A percentile compares a stretch with the other conserved stretches of the same genome.
phyloP scores from a whole-genome alignment of 2,797 vertebrate species.

The Siniperca obscura region DNA sequence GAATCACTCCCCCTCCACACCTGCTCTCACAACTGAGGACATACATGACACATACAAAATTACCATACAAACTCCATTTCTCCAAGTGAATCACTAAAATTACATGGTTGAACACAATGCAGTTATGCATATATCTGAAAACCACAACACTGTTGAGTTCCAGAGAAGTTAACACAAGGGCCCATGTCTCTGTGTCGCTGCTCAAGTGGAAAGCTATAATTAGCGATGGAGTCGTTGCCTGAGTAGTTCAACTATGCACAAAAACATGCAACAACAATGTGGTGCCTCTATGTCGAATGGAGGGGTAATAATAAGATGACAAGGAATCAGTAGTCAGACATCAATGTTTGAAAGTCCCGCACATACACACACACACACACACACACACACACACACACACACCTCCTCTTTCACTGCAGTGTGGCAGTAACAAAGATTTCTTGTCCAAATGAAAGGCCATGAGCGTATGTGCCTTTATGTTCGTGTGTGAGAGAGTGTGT shows the following conservation, averaged over 20 bases:
- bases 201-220: slow-evolving; percentile 79
- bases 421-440: slow-evolving; percentile 66
- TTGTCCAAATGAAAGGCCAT: slow-evolving; percentile 72
- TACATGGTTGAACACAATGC: slow-evolving; percentile 29
- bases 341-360: slow-evolving; percentile 64
- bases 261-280: slow-evolving; percentile 65
- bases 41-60: background rate
- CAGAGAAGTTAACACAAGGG: slow-evolving; percentile 66
- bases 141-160: slow-evolving; percentile 42
- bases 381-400: slow-evolving; percentile 16
- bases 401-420: slow-evolving; percentile 36
- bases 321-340: slow-evolving; percentile 78
- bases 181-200: slow-evolving; percentile 62
- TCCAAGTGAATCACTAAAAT: slow-evolving; percentile 31
- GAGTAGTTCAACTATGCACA: slow-evolving; percentile 71
- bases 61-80: background rate
- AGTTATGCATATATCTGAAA: slow-evolving; percentile 39
- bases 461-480: slow-evolving; percentile 6
- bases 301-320: slow-evolving; percentile 76
- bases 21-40: background rate
- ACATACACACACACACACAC: slow-evolving; percentile 20
- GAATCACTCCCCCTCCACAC: background rate
- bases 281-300: slow-evolving; percentile 47
- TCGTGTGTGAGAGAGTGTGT: background rate
- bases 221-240: slow-evolving; percentile 71